Conservation (phyloP, 2,888 invertebrate genomes). For the Pogonocherus hispidulus region DNA sequence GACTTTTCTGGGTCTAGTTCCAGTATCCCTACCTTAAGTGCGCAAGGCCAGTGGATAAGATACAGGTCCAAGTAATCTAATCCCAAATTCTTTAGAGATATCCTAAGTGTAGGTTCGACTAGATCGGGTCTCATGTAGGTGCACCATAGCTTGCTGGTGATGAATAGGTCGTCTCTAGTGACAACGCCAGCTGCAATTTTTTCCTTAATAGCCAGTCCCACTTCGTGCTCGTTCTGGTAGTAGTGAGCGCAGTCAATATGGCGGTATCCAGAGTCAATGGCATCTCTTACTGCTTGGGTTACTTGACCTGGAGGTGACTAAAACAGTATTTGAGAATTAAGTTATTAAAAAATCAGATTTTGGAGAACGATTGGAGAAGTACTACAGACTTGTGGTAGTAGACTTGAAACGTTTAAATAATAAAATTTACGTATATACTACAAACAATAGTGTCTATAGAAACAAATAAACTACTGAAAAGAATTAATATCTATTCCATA, state of each 20-base stretch:
- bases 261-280: constrained; percentile 81
- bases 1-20: too few species aligned
- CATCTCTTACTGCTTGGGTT: constrained; percentile 76
- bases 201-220: constrained; percentile 74
- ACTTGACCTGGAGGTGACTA: constrained; percentile 77
- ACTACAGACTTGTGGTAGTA: too few species aligned
- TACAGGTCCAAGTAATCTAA: constrained; percentile 87
- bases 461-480: too few species aligned
- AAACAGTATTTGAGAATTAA: too few species aligned
- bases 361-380: too few species aligned
- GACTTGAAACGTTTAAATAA: too few species aligned
- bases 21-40: constrained; percentile 78
- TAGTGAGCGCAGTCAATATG: constrained; percentile 81
- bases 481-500: too few species aligned
- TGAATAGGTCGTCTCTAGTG: constrained; percentile 78
- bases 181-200: constrained; percentile 76
- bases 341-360: too few species aligned
- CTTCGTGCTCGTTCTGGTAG: constrained; percentile 79
- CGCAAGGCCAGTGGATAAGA: constrained; percentile 92
- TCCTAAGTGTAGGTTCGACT: constrained; percentile 78
- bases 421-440: too few species aligned
- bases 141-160: constrained; percentile 80
- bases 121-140: constrained; percentile 84
- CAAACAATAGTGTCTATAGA: too few species aligned
- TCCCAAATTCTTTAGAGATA: constrained; percentile 78